Conservation (phyloP, 2,797 vertebrate genomes). For the Xiphorhynchus erythropygius region DNA sequence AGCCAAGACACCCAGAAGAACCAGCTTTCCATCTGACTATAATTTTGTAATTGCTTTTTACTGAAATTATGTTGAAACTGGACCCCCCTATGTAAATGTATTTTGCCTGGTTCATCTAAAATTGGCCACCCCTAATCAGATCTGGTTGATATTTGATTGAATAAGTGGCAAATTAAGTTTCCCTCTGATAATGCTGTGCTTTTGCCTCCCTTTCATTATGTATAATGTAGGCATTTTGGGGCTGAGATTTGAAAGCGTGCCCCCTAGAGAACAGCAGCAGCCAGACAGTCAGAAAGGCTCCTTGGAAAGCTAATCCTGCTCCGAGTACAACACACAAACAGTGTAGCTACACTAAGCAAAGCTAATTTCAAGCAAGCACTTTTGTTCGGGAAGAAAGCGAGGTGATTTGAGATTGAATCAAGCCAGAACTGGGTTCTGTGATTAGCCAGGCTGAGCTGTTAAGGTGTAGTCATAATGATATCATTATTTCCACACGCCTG, state of each 20-base stretch:
- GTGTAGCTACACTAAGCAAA: slow-evolving; percentile 23
- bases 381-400: slow-evolving; percentile 65
- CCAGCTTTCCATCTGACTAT: slow-evolving; percentile 45
- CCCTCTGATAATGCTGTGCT: slow-evolving; percentile 35
- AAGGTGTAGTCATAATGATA: slow-evolving; percentile 67
- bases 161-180: slow-evolving; percentile 69
- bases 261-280: slow-evolving; percentile 55
- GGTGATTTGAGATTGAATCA: slow-evolving; percentile 52
- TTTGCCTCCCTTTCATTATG: slow-evolving; percentile 35
- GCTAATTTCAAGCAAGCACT: slow-evolving; percentile 60
- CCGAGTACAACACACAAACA: slow-evolving; percentile 33
- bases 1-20: slow-evolving; percentile 69
- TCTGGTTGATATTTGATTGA: slow-evolving; percentile 64
- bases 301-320: slow-evolving; percentile 51
- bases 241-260: slow-evolving; percentile 7
- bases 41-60: slow-evolving; percentile 73
- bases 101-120: slow-evolving; percentile 52
- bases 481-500: slow-evolving; percentile 55
- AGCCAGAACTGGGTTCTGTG: slow-evolving; percentile 74
- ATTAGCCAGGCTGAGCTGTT: slow-evolving; percentile 72
- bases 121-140: slow-evolving; percentile 53
- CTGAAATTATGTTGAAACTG: slow-evolving; percentile 68
- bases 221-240: not conserved
- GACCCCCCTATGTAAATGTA: slow-evolving; percentile 65
- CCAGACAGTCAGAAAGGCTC: not conserved